Base-by-base conservation (phyloP, 2,797 vertebrate genomes). In the Gallirallus australis region DNA sequence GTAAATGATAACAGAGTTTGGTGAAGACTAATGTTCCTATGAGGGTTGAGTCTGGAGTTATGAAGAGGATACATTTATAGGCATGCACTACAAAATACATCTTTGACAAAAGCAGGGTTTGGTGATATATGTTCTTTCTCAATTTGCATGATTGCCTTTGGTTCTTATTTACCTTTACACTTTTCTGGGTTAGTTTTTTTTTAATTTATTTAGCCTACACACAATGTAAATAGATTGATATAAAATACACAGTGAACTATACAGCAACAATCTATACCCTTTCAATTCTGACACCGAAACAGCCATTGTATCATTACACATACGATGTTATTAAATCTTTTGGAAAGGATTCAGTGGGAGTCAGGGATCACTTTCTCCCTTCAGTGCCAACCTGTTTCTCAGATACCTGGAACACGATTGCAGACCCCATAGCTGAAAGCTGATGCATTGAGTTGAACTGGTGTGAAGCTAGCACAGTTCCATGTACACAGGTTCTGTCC, bases 21-120 rank as follows among this genome's bases (percentile, higher is more conserved):
- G 69, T 86, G 33, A 94, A 96, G 60, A 78, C 47, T 86, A 83
- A 86, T 50, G 69, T 14, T 82, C 61, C 73, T 91, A 7, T 89
- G 61, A 93, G 57, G 23, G 28, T 77, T 77, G 33, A 86, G 11
- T 19, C 3, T 30, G 25, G 31, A 75, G 30, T 54, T 81, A 93
- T 2, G 15, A 82, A 59, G 35, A 82, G 33, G 76, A 88, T 27
- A 75, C 48, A 40, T 83, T 69, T 92, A 81, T 45, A 83, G 37
- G 16, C 45, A 65, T n/a, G 60, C 76, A 31, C 54, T 83, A 89
- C 33, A 69, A 92, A 92, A 82, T 15, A 45, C 9, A 18, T 45
- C 30, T 86, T 75, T 39, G 33, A 40, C 53, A 90, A 71, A 79
- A 93, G 33, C 20, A 86, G 15, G 9, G 5, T 78, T 88, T 48